Evolutionary conservation across 1,140 invertebrate species (phyloP), one percentile per base, ranked within the genome.

Genomic region (Temnothorax nylanderi): DNA sequence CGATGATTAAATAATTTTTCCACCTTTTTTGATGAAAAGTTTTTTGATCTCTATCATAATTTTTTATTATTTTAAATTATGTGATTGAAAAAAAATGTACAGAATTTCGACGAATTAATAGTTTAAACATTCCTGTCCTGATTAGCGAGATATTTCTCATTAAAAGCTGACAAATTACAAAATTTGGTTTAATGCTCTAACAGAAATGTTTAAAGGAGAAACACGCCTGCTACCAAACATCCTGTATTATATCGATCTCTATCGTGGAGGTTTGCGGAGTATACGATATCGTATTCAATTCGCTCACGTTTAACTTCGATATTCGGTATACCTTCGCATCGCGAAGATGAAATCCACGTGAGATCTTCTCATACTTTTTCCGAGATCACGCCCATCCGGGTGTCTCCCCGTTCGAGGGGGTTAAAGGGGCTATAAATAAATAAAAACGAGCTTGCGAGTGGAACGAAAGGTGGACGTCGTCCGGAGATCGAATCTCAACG

Each of bases 351-450:
- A 26, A 81, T 37, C 74, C 34, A 56, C 26, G 7, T 58, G 8
- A 21, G 7, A 13, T 34, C 7, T n/a, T n/a, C 21, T 13, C 37
- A 4, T 21, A 18, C 32, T 58, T 41, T 60, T 18, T 34, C 26
- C 54, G 54, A 60, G 37, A 56, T n/a, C 21, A 67, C 51, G 32
- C 8, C n/a, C 32, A 26, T 75, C 41, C 54, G 41, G 10, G 41
- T 74, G 51, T 47, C n/a, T 84, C 32, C 34, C 26, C n/a, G 26
- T 47, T 64, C 13, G 37, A 21, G 47, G 47, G 47, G 11, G 11
- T 44, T n/a, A 5, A n/a, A 8, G 34, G 6, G 26, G 3, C 7
- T 71, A 76, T 84, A 89, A 88, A 89, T 88, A 88, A 88, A 88
- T 62, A 88, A 51, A 47, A 65, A 85, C 44, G 77, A 37, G 65